Percentiles rank a stretch among this genome's conserved stretches.
These are phyloP conservation scores for Pantherophis vulpinus DNA, from an alignment of 2,797 vertebrate genomes.

Conservation along the genomic window DNA sequence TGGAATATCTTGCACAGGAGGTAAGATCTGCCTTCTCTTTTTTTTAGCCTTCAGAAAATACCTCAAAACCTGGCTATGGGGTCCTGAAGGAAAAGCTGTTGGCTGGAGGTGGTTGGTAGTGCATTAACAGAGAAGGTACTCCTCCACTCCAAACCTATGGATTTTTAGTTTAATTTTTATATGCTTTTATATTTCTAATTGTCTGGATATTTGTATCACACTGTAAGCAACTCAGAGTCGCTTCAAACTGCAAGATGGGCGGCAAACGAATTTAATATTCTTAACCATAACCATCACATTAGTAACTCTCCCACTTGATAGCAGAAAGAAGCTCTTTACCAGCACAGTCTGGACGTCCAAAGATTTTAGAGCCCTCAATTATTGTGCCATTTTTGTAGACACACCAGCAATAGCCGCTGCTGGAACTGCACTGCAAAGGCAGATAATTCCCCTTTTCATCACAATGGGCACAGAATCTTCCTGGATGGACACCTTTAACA, in stretches of 20 bases:
- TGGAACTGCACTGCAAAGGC: conserved; percentile 83
- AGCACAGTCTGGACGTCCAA: conserved; percentile 63
- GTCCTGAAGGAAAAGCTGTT: not conserved
- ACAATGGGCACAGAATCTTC: conserved; percentile 79
- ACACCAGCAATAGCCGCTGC: conserved; percentile 92
- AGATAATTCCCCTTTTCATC: conserved; percentile 83
- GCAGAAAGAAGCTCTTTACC: conserved; percentile 64
- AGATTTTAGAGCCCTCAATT: conserved; percentile 75
- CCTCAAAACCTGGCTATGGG: not conserved
- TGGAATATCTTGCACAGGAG: not conserved
- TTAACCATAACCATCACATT: no score
- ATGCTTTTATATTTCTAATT: not conserved
- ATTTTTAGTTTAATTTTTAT: not conserved
- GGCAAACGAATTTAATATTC: not conserved
- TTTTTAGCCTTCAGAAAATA: not conserved
- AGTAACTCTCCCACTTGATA: not conserved
- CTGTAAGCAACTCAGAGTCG: not conserved
- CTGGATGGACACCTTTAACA: conserved; percentile 51
- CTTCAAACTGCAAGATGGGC: not conserved
- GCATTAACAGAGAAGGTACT: not conserved
- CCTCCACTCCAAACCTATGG: not conserved
- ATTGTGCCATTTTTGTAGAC: conserved; percentile 78
- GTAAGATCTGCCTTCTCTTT: not conserved
- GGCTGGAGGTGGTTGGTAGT: not conserved
- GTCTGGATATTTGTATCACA: not conserved